These are phyloP conservation scores for Eucriotettix oculatus DNA, from an alignment of 2,888 invertebrate species.

Conservation along the genomic window DNA sequence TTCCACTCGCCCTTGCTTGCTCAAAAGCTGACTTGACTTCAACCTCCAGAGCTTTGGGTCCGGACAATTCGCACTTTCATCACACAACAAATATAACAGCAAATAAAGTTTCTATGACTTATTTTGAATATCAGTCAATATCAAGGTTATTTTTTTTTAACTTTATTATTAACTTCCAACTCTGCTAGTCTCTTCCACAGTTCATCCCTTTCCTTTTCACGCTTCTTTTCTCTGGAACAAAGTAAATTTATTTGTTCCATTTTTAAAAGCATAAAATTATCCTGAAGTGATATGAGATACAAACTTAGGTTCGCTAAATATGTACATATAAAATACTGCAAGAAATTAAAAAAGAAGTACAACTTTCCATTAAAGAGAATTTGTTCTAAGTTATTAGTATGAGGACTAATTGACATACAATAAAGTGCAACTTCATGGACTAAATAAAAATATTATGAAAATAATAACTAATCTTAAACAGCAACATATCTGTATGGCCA, in stretches of 20 bases:
- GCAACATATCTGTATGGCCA: no score
- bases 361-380: no score
- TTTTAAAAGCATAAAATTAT: no score
- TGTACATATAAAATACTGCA: no score
- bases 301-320: no score
- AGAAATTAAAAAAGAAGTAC: no score
- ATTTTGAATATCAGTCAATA: constrained; percentile 11
- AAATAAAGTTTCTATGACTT: constrained; percentile 15
- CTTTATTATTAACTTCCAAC: constrained; percentile 48
- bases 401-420: no score
- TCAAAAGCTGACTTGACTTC: not conserved
- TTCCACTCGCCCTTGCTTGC: not conserved
- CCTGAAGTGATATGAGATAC: no score
- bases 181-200: constrained; percentile 91
- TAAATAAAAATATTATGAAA: no score
- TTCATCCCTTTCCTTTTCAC: constrained; percentile 93
- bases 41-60: constrained; percentile 2
- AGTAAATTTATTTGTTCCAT: not conserved
- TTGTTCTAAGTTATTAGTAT: no score
- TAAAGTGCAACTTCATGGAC: no score
- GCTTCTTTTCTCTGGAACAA: constrained; percentile 69
- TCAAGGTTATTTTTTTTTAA: constrained; percentile 14
- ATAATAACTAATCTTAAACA: no score
- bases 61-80: constrained; percentile 12
- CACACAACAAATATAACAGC: constrained; percentile 17